Conservation (phyloP, 2,113 vertebrate genomes). For the Bostrychus sinensis region DNA sequence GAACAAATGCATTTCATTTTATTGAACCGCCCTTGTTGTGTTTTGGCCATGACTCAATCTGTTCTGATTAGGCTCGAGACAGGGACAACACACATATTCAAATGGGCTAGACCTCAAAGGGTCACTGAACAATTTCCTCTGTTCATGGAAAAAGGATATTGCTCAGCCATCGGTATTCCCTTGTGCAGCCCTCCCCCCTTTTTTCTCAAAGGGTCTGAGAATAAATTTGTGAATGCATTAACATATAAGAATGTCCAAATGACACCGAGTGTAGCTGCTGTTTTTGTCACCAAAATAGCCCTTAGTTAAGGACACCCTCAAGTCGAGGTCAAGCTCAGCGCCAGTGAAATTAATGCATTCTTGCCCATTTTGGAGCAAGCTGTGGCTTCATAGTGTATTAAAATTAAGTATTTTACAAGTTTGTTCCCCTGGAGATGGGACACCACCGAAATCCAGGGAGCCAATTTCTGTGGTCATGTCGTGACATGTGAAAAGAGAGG, state of each 20-base stretch:
- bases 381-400: constrained; percentile 61
- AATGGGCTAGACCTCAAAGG: constrained; percentile 64
- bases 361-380: constrained; percentile 37
- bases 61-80: constrained; percentile 59
- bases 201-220: constrained; percentile 48
- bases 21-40: constrained; percentile 60
- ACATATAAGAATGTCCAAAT: constrained; percentile 72
- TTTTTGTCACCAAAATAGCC: constrained; percentile 60
- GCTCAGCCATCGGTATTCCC: constrained; percentile 63
- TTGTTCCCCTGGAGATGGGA: constrained; percentile 67
- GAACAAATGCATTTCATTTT: constrained; percentile 59
- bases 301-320: constrained; percentile 69
- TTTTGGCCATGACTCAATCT: constrained; percentile 64
- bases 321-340: constrained; percentile 71
- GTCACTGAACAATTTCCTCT: constrained; percentile 71
- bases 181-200: constrained; percentile 20
- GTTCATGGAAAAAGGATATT: constrained; percentile 66
- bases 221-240: constrained; percentile 69
- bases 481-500: constrained; percentile 52
- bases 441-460: constrained; percentile 55
- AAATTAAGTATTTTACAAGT: constrained; percentile 71
- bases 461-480: constrained; percentile 64
- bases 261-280: constrained; percentile 51
- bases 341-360: constrained; percentile 63
- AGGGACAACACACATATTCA: constrained; percentile 66